Evolutionary conservation across 2,113 vertebrate species (phyloP), one percentile per base, ranked within the genome.

Genomic region (Leptodactylus fuscus): DNA sequence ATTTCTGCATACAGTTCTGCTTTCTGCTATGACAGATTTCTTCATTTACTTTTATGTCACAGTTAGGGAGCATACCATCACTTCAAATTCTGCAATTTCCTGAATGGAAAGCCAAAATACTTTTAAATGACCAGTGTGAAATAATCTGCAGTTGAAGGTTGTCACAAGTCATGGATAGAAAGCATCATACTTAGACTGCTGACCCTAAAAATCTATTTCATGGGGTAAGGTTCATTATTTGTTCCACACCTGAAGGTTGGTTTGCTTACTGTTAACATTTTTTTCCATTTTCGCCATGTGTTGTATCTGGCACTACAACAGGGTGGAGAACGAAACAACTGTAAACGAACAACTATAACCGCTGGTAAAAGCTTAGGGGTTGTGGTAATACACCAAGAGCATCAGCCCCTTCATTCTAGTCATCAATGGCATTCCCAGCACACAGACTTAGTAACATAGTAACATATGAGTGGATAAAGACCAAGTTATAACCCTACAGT

Each of bases 41-140:
- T 70, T 70, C 32, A 70, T 62, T 62, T 29, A 62, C 24, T 29
- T 62, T 62, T 15, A 70, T 34, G 65, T 69, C 65, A 6, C 27
- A 36, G 27, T 70, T 5, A 70, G 67, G 32, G 34, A 20, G 67
- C 67, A 38, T 22, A 20, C 32, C 29, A 20, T 36, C 29, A 69
- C 58, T 62, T 65, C 32, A 38, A 70, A 70, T 38, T 32, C 67
- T 70, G 67, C 67, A 38, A 70, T 70, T 70, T 70, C 67, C 67
- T 38, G 20, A 22, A 20, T 38, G 34, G 15, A 70, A 38, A 70
- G 18, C 32, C 16, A 38, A 36, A 69, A 6, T 9, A 18, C 16
- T 9, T 65, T 32, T 69, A 69, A 20, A 38, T 36, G 10, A 38
- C 67, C 18, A 20, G 67, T 20, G 67, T 70, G 34, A 36, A 60